These are phyloP conservation scores for Campoplex nolae DNA, from an alignment of 2,888 invertebrate genomes.

Conservation along the genomic window DNA sequence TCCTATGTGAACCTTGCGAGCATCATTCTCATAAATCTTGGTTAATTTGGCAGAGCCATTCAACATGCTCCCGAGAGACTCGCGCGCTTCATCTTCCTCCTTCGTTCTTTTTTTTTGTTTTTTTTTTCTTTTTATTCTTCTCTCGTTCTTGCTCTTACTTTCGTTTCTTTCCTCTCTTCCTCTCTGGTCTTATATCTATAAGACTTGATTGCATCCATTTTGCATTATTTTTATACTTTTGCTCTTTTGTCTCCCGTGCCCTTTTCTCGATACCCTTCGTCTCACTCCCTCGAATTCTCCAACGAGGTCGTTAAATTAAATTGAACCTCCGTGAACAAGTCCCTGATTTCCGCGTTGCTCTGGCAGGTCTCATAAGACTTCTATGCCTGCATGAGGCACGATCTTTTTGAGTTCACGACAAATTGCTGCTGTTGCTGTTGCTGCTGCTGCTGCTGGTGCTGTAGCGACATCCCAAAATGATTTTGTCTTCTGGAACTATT, in stretches of 20 bases:
- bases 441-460: too few species aligned
- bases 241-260: conserved; percentile 10
- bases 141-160: conserved; percentile 47
- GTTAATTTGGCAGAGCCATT: conserved; percentile 83
- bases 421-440: neutral
- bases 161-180: conserved; percentile 61
- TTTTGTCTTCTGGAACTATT: neutral
- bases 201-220: conserved; percentile 54
- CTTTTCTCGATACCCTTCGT: conserved; percentile 5
- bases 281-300: conserved; percentile 8
- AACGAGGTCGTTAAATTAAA: conserved; percentile 58
- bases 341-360: conserved; percentile 18
- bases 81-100: conserved; percentile 65
- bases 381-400: neutral
- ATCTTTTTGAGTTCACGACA: neutral
- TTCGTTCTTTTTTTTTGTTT: conserved; percentile 22
- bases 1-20: conserved; percentile 67
- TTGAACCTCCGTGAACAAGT: conserved; percentile 34
- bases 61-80: conserved; percentile 75
- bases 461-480: neutral
- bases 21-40: conserved; percentile 81
- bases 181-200: conserved; percentile 25
- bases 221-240: conserved; percentile 46
- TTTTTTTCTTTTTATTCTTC: conserved; percentile 33
- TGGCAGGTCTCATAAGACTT: neutral